Evolutionary conservation across 2,113 vertebrate genomes (phyloP), one percentile per base, ranked within the genome.

Genomic region (Oreamnos americanus): DNA sequence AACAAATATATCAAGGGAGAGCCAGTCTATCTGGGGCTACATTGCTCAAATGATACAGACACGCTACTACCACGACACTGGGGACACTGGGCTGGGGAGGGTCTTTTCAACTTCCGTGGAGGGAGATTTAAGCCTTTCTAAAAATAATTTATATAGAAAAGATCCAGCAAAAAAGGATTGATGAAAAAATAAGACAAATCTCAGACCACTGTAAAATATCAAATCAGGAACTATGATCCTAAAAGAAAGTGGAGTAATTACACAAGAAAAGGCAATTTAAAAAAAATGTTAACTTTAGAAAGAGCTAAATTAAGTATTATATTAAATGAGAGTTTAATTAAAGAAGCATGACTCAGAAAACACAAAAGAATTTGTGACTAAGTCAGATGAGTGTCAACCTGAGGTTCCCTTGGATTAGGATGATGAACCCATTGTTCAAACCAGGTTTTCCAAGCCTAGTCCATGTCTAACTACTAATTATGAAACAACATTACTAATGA

Each of bases 251-350:
- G 33, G 26, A 87, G 33, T 57, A 86, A 94, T 96, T 85, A 94
- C 21, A 92, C 12, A 91, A 96, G 53, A 94, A 95, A 94, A 94
- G 17, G n/a, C 89, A 95, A 81, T 47, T 79, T 39, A 6, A 13
- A 85, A 43, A 43, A 43, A 43, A 43, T 1, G 43, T 43, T 43
- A 89, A 96, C 79, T 96, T 96, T 97, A 91, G 43, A 96, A 96
- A 84, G 33, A 91, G 25, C 92, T 87, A 97, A 97, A 87, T 89
- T 94, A 96, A 87, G 39, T 43, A 95, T 36, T 82, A 67, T 53
- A 92, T 87, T 95, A 91, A 97, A 79, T 94, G 87, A 94, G 36
- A 86, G 60, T 74, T 95, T 96, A 96, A 90, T 93, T 91, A 96
- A 97, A 94, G 30, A 2, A 11, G 12, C 51, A 94, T 82, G 85